Evolutionary conservation across 2,113 vertebrate species (phyloP), one percentile per base, ranked within the genome.

Genomic region (Theristicus caerulescens): DNA sequence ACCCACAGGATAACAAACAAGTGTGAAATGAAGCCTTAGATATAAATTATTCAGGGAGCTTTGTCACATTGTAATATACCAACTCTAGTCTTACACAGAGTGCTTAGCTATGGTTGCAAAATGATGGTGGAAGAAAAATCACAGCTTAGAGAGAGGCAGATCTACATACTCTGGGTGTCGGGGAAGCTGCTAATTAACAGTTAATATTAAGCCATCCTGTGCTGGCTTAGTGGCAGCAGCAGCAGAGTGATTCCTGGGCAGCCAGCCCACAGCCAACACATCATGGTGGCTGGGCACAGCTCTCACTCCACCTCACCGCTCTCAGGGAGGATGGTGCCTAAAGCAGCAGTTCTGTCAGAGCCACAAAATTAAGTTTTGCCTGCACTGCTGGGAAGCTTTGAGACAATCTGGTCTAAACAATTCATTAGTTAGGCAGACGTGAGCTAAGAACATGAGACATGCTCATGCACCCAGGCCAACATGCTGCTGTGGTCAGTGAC

Each of bases 1-100:
- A 64, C 69, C 88, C 90, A 93, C 21, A 94, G 89, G 91, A 92
- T 95, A 96, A 95, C 91, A 96, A 94, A 82, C 88, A 96, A 79
- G 20, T 82, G 73, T 66, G 70, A 97, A 96, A 94, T 59, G 42
- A 55, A 94, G 55, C 59, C 1, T 82, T 21, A 65, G 67, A 79
- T 55, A 91, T 85, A 97, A 95, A 95, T 96, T 89, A 95, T 91
- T 96, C 95, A 90, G 78, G 47, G 62, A 77, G 11, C 29, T 89
- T 81, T 80, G 78, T 74, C 79, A 85, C 84, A 51, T 7, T 58
- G 85, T 40, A 93, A 88, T 83, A 74, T 36, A 88, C 85, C 58
- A 77, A 14, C 82, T 91, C 70, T 2, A 36, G 32, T 44, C 59
- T 57, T 52, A 46, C 0, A 67, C 16, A 38, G 44, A 85, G 52